phyloP scores from a whole-genome alignment of 2,888 invertebrate species.

The Ophion obscuratus region DNA sequence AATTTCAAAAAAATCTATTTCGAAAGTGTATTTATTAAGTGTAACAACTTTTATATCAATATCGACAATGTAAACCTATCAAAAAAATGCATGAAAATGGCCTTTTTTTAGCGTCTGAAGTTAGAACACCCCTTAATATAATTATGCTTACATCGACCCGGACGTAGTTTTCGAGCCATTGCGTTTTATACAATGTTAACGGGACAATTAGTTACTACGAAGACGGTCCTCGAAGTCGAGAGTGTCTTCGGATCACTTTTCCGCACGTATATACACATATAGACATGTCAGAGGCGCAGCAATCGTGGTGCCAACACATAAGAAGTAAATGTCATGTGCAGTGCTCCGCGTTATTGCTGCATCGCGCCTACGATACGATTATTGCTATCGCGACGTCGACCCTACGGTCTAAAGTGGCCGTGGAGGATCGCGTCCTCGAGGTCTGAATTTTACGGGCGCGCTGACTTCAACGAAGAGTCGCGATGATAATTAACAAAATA shows the following conservation, averaged over 20 bases:
- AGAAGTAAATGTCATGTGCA: conserved; percentile 55
- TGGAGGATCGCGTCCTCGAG: conserved; percentile 6
- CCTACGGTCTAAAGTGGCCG: conserved; percentile 3
- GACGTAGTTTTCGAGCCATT: background rate
- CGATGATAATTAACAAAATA: conserved; percentile 68
- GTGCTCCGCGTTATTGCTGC: conserved; percentile 52
- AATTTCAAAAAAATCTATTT: too few species aligned
- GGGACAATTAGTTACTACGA: background rate
- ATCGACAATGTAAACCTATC: too few species aligned
- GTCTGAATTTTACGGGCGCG: conserved; percentile 45
- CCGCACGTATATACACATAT: background rate
- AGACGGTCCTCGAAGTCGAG: background rate
- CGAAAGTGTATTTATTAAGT: too few species aligned
- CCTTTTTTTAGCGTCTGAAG: too few species aligned
- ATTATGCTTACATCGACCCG: too few species aligned
- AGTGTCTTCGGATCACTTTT: background rate
- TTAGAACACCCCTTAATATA: too few species aligned
- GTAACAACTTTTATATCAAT: too few species aligned
- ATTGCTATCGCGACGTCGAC: conserved; percentile 57
- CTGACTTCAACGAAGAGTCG: conserved; percentile 43
- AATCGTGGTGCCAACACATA: conserved; percentile 48
- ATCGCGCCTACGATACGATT: conserved; percentile 65
- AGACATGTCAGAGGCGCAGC: conserved; percentile 14
- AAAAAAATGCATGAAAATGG: too few species aligned
- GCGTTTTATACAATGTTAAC: background rate